Conservation (phyloP, 30 jellyfish, hydroid and myxozoan genomes). For the Aurelia coerulea region DNA sequence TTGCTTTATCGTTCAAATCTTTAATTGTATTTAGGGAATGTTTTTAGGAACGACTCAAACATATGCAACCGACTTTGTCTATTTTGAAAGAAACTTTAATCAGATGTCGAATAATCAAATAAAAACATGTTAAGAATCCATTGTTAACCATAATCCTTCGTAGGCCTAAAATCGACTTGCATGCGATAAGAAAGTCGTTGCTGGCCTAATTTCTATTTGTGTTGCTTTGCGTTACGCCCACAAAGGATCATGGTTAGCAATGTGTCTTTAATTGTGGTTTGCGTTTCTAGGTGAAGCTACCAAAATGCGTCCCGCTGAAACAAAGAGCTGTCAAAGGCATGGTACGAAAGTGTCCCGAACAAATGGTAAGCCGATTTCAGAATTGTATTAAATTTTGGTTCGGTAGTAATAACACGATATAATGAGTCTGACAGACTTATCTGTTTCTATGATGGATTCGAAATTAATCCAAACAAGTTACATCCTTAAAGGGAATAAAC, state of each 20-base stretch:
- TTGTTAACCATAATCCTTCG: no score
- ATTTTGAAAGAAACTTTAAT: background rate
- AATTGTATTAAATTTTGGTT: background rate
- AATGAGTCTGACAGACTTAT: background rate
- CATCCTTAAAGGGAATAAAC: no score
- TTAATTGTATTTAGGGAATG: background rate
- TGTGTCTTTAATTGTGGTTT: background rate
- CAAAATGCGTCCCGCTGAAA: conserved; percentile 69
- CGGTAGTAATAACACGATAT: background rate
- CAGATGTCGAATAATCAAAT: background rate
- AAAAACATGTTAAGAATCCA: background rate
- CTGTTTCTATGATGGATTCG: background rate
- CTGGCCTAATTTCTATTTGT: no score
- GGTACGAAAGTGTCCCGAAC: conserved; percentile 81
- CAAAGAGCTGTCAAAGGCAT: conserved; percentile 81
- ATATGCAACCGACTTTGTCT: background rate
- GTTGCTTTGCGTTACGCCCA: no score
- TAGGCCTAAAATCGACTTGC: no score
- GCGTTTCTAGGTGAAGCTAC: conserved; percentile 77
- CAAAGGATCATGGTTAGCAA: no score
- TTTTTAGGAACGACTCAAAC: no score
- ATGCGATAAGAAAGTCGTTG: no score
- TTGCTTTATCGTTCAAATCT: background rate
- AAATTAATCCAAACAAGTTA: background rate
- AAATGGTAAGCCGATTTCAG: conserved; percentile 65